Conservation (phyloP, 2,797 vertebrate species). For the Erpetoichthys calabaricus region DNA sequence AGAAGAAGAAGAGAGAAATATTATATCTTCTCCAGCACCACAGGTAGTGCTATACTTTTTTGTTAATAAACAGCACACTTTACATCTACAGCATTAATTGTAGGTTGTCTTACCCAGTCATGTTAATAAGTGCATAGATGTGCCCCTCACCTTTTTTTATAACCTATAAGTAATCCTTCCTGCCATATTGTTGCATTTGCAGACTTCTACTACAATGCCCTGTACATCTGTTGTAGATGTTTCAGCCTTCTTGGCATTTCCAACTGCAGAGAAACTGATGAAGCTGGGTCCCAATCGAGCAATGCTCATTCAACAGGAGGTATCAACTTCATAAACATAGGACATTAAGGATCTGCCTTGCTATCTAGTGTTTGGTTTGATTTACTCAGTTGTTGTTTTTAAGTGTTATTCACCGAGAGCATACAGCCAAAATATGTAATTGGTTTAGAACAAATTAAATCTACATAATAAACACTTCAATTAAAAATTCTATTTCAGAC, state of each 20-base stretch:
- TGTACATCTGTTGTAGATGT: conserved; percentile 58
- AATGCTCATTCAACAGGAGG: conserved; percentile 73
- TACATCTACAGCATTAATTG: too few species aligned
- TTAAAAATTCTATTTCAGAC: too few species aligned
- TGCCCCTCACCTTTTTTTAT: too few species aligned
- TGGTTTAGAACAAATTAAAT: not conserved
- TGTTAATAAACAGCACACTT: too few species aligned
- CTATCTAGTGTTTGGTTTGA: not conserved
- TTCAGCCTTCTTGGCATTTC: conserved; percentile 76
- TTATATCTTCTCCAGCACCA: not conserved
- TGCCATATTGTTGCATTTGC: conserved; percentile 1
- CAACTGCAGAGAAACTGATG: conserved; percentile 83
- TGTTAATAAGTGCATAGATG: too few species aligned
- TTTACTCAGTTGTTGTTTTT: not conserved
- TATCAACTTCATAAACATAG: conserved; percentile 20
- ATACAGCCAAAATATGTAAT: not conserved
- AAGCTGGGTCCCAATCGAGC: conserved; percentile 72
- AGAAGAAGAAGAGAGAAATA: conserved; percentile 42
- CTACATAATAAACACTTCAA: not conserved
- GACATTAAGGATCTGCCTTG: not conserved
- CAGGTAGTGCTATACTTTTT: too few species aligned
- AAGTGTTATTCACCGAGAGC: not conserved
- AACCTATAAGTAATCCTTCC: too few species aligned
- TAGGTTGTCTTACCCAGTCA: too few species aligned
- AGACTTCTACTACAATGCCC: conserved; percentile 58